phyloP scores from a whole-genome alignment of 2,888 invertebrate genomes.

The Eustalomyia histrio region DNA sequence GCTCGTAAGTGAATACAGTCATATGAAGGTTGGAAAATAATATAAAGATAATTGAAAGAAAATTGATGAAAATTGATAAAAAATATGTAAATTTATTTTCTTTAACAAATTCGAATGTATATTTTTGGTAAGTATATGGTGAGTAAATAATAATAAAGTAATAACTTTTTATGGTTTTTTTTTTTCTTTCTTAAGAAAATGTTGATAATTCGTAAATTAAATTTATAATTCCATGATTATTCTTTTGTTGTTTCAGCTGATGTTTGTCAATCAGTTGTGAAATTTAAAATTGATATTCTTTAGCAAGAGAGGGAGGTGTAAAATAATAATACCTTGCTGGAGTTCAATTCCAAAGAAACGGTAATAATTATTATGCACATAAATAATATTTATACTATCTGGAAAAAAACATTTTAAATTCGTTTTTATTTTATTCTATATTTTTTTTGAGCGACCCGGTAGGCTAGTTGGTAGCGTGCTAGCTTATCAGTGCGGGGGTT shows the following conservation, averaged over 20 bases:
- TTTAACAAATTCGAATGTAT: not conserved
- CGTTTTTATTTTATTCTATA: too few species aligned
- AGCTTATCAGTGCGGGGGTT: too few species aligned
- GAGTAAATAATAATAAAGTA: not conserved
- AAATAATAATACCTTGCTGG: too few species aligned
- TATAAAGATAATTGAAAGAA: slow-evolving; percentile 20
- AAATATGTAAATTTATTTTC: slow-evolving; percentile 8
- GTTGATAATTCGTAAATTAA: not conserved
- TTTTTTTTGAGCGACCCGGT: too few species aligned
- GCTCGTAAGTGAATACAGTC: slow-evolving; percentile 34
- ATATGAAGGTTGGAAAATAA: not conserved
- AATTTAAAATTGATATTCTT: not conserved
- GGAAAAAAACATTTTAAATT: too few species aligned
- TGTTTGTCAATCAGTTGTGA: not conserved
- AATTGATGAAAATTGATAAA: slow-evolving; percentile 10
- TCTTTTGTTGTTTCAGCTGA: not conserved
- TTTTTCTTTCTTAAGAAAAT: not conserved
- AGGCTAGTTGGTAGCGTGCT: too few species aligned
- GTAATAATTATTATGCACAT: too few species aligned
- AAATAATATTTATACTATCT: too few species aligned
- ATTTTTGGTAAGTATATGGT: not conserved
- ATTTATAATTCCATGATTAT: not conserved
- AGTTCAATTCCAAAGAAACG: too few species aligned
- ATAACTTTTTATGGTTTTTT: too few species aligned
- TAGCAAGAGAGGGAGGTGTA: too few species aligned